phyloP scores from a whole-genome alignment of 2,888 invertebrate genomes.

The Meghimatium bilineatum region DNA sequence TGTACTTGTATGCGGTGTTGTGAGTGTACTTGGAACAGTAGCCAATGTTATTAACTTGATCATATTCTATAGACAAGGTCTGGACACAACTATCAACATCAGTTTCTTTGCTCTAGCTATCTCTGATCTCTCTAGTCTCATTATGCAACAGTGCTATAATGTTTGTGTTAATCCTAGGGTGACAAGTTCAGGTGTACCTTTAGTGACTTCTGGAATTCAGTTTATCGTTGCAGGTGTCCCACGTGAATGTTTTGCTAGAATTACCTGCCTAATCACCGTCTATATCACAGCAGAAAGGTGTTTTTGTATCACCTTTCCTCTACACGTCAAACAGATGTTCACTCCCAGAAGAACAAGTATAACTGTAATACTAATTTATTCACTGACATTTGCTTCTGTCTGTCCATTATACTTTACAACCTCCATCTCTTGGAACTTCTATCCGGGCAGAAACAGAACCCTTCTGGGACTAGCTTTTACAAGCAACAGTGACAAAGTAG shows the following conservation, averaged over 20 bases:
- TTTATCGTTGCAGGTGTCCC: not conserved
- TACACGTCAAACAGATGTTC: conserved; percentile 19
- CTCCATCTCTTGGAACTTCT: conserved; percentile 6
- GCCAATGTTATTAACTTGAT: too few species aligned
- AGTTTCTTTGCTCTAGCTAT: conserved; percentile 20
- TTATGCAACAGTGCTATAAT: conserved; percentile 2
- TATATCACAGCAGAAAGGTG: conserved; percentile 27
- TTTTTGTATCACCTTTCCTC: conserved; percentile 10
- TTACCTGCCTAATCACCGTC: conserved; percentile 19
- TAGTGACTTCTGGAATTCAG: not conserved
- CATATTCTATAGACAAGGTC: too few species aligned
- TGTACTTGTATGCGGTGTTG: too few species aligned
- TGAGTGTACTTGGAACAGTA: too few species aligned
- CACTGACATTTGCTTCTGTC: not conserved
- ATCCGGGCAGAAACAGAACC: not conserved
- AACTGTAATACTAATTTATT: not conserved
- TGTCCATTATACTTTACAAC: conserved; percentile 8
- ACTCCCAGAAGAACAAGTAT: conserved; percentile 17
- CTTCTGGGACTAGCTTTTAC: not conserved
- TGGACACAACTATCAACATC: too few species aligned
- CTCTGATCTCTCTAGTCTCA: conserved; percentile 5
- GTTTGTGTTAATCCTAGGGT: conserved; percentile 4
- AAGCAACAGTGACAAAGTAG: not conserved
- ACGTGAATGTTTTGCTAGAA: conserved; percentile 7
- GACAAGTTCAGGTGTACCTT: not conserved